Evolutionary conservation across 2,113 vertebrate genomes (phyloP).

Genomic region (Thermophis baileyi): DNA sequence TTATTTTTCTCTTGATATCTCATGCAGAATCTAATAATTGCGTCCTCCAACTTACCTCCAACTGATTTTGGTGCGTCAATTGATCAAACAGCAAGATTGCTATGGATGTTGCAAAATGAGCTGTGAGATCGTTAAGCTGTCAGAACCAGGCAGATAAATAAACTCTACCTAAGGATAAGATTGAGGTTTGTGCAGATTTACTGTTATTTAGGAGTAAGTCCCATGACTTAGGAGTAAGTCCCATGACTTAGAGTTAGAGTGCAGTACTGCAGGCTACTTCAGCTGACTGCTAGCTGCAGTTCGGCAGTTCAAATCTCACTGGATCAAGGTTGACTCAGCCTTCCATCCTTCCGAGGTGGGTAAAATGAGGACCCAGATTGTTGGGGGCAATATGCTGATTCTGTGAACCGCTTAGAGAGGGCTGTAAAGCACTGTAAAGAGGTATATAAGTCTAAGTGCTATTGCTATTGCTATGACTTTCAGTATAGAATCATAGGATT

Average conservation of each 20-base stretch:
- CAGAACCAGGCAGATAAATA: neutral
- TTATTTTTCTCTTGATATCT: conserved; percentile 54
- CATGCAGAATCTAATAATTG: conserved; percentile 59
- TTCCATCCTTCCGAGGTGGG: too few species aligned
- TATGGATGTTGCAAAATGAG: conserved; percentile 43
- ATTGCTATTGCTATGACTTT: neutral
- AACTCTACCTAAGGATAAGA: conserved; percentile 34
- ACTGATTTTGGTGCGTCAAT: neutral
- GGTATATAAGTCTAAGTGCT: too few species aligned
- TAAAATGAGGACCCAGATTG: too few species aligned
- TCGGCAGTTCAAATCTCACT: too few species aligned
- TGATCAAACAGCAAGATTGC: neutral
- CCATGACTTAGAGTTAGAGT: too few species aligned
- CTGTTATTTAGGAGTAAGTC: neutral
- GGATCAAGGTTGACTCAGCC: too few species aligned
- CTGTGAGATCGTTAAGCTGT: conserved; percentile 41
- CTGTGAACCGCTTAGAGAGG: too few species aligned
- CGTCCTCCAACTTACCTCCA: conserved; percentile 45
- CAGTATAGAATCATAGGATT: neutral
- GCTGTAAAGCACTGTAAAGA: too few species aligned
- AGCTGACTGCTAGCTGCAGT: too few species aligned
- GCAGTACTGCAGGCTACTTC: too few species aligned
- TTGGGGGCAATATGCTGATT: too few species aligned
- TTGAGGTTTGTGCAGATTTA: neutral
- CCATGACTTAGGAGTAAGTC: too few species aligned